Evolutionary conservation across 2,113 vertebrate species (phyloP).

Genomic region (Holacanthus passer): DNA sequence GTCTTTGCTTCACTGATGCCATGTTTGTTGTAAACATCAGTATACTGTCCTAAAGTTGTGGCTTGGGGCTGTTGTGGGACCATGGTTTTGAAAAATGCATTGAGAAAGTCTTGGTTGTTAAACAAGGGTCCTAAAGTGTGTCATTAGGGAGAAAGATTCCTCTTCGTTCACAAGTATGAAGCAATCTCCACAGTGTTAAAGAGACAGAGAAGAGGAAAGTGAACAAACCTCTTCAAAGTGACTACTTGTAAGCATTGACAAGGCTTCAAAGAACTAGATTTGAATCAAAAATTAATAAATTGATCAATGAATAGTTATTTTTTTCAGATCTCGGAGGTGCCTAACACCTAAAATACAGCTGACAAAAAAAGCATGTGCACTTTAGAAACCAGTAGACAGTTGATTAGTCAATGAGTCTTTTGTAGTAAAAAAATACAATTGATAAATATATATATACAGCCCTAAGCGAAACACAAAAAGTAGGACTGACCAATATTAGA

Average conservation of each 20-base stretch:
- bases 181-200: background rate
- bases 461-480: too few species aligned
- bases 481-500: too few species aligned
- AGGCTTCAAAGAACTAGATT: background rate
- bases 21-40: conserved; percentile 27
- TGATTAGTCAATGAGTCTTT: too few species aligned
- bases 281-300: background rate
- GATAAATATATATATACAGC: too few species aligned
- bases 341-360: background rate
- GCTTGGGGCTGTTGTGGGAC: background rate
- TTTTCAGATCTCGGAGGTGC: background rate
- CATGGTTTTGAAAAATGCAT: conserved; percentile 1
- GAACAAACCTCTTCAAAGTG: background rate
- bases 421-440: too few species aligned
- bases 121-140: background rate
- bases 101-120: conserved; percentile 17
- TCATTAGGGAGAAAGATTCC: background rate
- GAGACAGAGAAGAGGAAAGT: background rate
- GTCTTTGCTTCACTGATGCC: conserved; percentile 35
- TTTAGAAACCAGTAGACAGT: too few species aligned
- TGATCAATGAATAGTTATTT: background rate
- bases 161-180: background rate
- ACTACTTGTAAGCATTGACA: background rate
- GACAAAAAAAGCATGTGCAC: too few species aligned
- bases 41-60: background rate